These are phyloP conservation scores for Falco peregrinus DNA, from an alignment of 2,797 vertebrate species.

Conservation along the genomic window DNA sequence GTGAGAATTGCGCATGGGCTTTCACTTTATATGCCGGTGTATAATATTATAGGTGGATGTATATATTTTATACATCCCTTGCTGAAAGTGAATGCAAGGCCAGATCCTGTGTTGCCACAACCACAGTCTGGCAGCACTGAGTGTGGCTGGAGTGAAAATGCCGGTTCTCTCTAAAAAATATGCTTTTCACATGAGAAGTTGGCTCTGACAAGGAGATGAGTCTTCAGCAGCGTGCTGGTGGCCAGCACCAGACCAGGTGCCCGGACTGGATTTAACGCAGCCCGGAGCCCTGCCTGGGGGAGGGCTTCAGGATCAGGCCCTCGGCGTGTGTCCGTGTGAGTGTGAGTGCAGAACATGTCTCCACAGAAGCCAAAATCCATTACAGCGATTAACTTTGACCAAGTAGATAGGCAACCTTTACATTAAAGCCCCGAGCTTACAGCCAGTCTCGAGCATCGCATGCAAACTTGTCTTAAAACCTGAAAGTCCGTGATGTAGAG, in stretches of 20 bases:
- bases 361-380: background rate
- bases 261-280: background rate
- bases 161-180: background rate
- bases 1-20: background rate
- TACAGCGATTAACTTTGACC: background rate
- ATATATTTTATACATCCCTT: background rate
- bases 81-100: background rate
- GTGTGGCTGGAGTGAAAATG: background rate
- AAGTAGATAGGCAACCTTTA: background rate
- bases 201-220: background rate
- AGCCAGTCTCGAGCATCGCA: background rate
- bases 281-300: background rate
- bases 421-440: background rate
- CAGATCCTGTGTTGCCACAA: background rate
- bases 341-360: background rate
- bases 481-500: background rate
- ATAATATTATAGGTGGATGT: background rate
- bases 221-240: background rate
- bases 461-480: background rate
- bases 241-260: background rate
- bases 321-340: accelerated
- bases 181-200: background rate
- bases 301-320: background rate
- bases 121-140: accelerated
- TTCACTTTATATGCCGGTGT: background rate